phyloP scores from a whole-genome alignment of 2,113 vertebrate genomes.

The Orcinus orca region DNA sequence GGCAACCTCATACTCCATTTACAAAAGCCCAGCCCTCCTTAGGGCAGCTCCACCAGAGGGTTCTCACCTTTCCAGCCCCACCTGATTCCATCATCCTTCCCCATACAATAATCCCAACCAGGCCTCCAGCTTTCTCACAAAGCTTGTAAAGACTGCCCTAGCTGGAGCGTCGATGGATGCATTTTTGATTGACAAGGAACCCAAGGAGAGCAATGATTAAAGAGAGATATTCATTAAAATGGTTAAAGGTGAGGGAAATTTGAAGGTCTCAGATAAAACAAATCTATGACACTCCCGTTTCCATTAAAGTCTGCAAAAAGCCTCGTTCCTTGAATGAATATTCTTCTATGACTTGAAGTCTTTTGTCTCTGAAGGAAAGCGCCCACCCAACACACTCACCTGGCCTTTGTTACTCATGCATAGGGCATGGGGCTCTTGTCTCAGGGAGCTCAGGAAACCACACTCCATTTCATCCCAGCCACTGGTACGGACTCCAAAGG shows the following conservation, averaged over 20 bases:
- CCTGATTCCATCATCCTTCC: background rate
- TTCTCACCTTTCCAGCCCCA: background rate
- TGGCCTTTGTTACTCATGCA: slow-evolving; percentile 66
- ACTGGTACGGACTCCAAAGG: slow-evolving; percentile 59
- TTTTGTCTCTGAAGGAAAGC: slow-evolving; percentile 64
- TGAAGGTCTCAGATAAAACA: background rate
- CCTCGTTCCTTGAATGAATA: background rate
- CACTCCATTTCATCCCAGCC: slow-evolving; percentile 60
- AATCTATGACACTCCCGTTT: background rate
- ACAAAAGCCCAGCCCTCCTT: background rate
- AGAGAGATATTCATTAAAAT: background rate
- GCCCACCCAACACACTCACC: slow-evolving; percentile 34
- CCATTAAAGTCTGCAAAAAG: background rate
- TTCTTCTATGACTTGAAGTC: slow-evolving; percentile 57
- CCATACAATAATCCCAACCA: background rate
- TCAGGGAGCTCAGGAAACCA: slow-evolving; percentile 63
- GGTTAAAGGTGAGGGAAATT: background rate
- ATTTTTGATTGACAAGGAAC: background rate
- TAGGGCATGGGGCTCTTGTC: slow-evolving; percentile 49
- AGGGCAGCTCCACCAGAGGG: background rate
- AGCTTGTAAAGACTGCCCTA: background rate
- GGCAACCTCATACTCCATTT: background rate
- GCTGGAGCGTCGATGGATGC: background rate
- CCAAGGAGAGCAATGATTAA: background rate
- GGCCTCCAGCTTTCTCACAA: background rate